Conservation (phyloP, 1,140 invertebrate genomes). For the Monomorium pharaonis region DNA sequence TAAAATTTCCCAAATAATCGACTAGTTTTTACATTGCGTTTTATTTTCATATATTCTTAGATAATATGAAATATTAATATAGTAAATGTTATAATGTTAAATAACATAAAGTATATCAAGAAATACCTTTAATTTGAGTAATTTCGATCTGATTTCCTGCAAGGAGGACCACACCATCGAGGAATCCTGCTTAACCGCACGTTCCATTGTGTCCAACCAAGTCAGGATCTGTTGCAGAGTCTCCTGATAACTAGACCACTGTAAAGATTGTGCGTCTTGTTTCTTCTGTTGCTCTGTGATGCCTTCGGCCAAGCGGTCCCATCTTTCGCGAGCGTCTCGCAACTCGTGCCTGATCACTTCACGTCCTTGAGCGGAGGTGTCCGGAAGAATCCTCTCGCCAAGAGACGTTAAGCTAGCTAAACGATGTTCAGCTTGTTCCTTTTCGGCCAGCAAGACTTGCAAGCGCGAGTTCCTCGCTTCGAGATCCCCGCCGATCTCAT, state of each 20-base stretch:
- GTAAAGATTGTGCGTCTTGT: constrained; percentile 93
- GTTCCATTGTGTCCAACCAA: constrained; percentile 96
- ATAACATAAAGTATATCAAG: background rate
- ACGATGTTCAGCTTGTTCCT: constrained; percentile 93
- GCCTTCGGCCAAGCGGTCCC: constrained; percentile 93
- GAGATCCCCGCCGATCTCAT: constrained; percentile 81
- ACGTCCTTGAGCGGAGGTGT: constrained; percentile 95
- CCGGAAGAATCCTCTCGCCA: constrained; percentile 95
- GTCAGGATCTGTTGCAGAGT: constrained; percentile 92
- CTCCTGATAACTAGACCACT: constrained; percentile 94
- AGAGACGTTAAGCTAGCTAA: constrained; percentile 90
- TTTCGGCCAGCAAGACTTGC: constrained; percentile 92
- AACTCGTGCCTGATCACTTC: constrained; percentile 95
- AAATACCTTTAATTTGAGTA: constrained; percentile 94
- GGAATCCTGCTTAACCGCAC: constrained; percentile 90
- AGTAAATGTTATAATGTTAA: too few relatives aligned
- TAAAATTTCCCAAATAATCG: background rate
- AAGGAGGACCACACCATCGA: constrained; percentile 89
- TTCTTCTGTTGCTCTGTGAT: constrained; percentile 93
- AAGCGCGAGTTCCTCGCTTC: constrained; percentile 88
- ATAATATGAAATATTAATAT: background rate
- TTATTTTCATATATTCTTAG: background rate
- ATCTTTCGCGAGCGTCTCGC: constrained; percentile 91
- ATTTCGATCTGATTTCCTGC: constrained; percentile 94
- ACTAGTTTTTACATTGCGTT: background rate